Base-by-base conservation (phyloP, 2,113 vertebrate species). In the Pogonocichla stellata region DNA sequence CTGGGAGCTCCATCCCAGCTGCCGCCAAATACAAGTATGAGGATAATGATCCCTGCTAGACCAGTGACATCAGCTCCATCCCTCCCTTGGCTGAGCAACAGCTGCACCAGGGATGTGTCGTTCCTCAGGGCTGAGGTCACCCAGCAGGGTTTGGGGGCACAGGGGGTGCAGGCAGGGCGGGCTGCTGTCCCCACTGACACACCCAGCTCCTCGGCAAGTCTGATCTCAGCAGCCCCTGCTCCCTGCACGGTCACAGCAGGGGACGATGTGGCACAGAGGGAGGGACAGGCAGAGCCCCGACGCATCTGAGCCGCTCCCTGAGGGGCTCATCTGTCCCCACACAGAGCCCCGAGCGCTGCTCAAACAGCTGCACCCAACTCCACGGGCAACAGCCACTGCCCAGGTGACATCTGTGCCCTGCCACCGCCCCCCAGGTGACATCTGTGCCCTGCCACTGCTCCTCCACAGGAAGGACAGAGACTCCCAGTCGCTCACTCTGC, bases 401-500 rank as follows among this genome's bases (percentile, higher is more conserved):
- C 4, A 0, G 16, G 65, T 11, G 70, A 24, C 22, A 12, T 13
- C 47, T 48, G 47, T 12, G 23, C 47, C 47, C 47, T 48, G 47
- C 47, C 45, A 47, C 45, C 47, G 7, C 10, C 3, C 11, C 47
- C 45, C 22, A 47, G 47, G 47, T 23, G 47, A 24, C 47, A 47
- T 13, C 22, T 47, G 47, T 22, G 47, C 47, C 47, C 45, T 47
- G 45, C 45, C 43, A 43, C 24, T 9, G 1, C 23, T 31, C n/a
- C 56, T 8, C 6, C 7, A 1, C 7, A 1, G 69, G 14, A 61
- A 7, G n/a, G 23, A 14, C 29, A 34, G 43, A 6, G 22, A 54
- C 19, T 9, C 12, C 45, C 17, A 12, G 0, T 1, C 0, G 0
- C 78, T 53, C 50, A 9, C 14, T n/a, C 1, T 19, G 19, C 54